These are phyloP conservation scores for Sicus ferrugineus DNA, from an alignment of 2,888 invertebrate genomes.

Conservation along the genomic window DNA sequence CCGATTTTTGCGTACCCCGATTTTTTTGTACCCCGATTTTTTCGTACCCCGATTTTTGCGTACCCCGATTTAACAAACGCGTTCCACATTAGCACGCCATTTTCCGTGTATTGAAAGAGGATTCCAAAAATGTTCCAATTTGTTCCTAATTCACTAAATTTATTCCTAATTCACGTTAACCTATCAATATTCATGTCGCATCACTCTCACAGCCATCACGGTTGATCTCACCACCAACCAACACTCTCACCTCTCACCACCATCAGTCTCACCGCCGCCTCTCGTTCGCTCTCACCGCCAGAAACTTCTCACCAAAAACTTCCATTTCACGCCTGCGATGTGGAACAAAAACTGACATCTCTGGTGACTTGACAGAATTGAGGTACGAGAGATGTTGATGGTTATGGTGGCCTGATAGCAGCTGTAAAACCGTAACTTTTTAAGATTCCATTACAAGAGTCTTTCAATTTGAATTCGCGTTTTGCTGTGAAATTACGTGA, in stretches of 20 bases:
- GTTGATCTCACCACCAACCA: not conserved
- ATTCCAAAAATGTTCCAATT: constrained; percentile 23
- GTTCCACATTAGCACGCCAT: constrained; percentile 52
- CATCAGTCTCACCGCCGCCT: not conserved
- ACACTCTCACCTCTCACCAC: not conserved
- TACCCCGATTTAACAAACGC: constrained; percentile 10
- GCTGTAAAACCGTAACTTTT: no score
- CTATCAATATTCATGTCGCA: not conserved
- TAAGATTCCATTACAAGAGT: no score
- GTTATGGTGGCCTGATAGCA: not conserved
- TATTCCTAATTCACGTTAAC: no score
- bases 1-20: no score
- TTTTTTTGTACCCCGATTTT: no score
- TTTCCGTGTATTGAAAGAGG: constrained; percentile 25
- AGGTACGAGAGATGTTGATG: not conserved
- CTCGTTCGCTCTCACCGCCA: no score
- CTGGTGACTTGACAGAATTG: not conserved
- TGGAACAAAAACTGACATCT: not conserved
- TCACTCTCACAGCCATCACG: not conserved
- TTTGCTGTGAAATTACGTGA: no score
- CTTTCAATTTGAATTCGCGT: no score
- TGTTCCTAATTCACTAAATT: constrained; percentile 14
- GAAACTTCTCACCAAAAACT: no score
- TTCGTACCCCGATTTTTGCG: no score
- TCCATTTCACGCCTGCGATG: not conserved